Evolutionary conservation across 2,888 invertebrate genomes (phyloP).

Genomic region (Conchocele bisecta): DNA sequence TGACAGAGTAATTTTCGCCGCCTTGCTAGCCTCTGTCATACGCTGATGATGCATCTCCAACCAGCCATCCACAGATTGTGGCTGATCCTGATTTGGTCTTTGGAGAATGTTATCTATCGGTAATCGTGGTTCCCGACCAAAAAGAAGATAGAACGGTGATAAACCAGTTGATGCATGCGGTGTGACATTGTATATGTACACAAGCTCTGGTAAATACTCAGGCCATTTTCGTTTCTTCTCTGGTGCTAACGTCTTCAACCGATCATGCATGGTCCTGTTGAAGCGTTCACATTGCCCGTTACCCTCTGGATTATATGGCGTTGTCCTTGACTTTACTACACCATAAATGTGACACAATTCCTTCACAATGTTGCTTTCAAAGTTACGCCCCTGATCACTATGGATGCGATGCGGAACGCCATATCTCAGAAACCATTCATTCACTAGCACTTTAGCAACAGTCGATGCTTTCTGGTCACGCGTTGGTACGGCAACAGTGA

Average conservation of each 20-base stretch:
- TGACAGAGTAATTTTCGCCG: too few species aligned
- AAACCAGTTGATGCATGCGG: conserved; percentile 34
- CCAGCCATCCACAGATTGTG: too few species aligned
- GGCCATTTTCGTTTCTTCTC: conserved; percentile 52
- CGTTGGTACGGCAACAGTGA: conserved; percentile 54
- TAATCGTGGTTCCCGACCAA: conserved; percentile 27
- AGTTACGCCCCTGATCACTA: conserved; percentile 55
- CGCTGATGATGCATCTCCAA: too few species aligned
- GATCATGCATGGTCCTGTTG: conserved; percentile 53
- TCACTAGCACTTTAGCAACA: conserved; percentile 51
- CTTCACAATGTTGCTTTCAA: conserved; percentile 44
- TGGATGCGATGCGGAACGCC: conserved; percentile 57
- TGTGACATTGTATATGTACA: conserved; percentile 33
- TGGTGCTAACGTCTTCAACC: conserved; percentile 41
- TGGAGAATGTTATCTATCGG: too few species aligned
- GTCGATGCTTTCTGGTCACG: conserved; percentile 52
- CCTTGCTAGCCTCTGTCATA: too few species aligned
- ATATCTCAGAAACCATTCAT: conserved; percentile 55
- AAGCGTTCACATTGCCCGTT: conserved; percentile 61
- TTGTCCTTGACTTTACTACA: conserved; percentile 50
- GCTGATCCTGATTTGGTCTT: too few species aligned
- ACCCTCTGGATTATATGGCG: conserved; percentile 56
- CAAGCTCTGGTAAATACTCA: conserved; percentile 39
- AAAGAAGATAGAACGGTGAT: conserved; percentile 28
- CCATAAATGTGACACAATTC: conserved; percentile 50